These are phyloP conservation scores for Cyrtorhinus lividipennis DNA, from an alignment of 1,140 invertebrate genomes.

Conservation along the genomic window DNA sequence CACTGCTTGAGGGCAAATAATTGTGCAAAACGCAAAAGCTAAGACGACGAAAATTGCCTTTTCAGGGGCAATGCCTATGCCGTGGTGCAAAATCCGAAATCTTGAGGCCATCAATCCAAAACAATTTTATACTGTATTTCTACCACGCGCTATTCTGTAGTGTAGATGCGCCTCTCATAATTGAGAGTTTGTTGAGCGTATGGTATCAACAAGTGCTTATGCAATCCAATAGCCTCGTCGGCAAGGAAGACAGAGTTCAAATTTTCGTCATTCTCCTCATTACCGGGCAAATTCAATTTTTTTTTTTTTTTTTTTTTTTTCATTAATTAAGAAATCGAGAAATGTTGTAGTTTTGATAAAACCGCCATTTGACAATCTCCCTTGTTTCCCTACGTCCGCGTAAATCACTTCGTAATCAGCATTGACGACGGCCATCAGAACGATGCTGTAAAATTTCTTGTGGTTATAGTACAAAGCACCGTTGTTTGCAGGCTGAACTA, in stretches of 20 bases:
- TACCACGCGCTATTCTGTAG: conserved; percentile 23
- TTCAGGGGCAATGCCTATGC: neutral
- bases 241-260: conserved; percentile 30
- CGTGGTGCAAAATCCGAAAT: neutral
- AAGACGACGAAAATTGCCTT: neutral
- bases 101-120: conserved; percentile 17
- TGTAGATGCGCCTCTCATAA: conserved; percentile 28
- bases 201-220: conserved; percentile 31
- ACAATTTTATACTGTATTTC: conserved; percentile 21
- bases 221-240: conserved; percentile 36
- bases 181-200: conserved; percentile 27
- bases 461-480: no score
- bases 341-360: no score
- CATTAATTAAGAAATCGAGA: no score
- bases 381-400: no score
- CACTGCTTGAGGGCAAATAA: neutral
- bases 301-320: no score
- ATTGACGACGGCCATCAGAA: no score
- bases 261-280: conserved; percentile 19
- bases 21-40: neutral
- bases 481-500: no score
- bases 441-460: no score
- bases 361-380: no score
- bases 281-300: no score
- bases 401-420: no score